Evolutionary conservation across 2,888 invertebrate species (phyloP), one percentile per base, ranked within the genome.

Genomic region (Thereva unica): DNA sequence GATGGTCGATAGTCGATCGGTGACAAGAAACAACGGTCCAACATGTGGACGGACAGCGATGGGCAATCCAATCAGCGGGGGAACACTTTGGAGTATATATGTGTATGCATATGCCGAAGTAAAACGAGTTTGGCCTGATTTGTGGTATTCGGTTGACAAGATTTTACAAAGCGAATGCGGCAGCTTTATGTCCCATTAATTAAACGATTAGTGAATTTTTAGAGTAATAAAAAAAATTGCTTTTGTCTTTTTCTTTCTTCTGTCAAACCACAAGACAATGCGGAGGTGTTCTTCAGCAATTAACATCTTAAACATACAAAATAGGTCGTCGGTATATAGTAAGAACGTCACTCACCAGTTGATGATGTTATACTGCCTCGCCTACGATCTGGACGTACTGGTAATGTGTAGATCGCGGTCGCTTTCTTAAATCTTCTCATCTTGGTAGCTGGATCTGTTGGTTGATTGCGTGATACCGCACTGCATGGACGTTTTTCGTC

Each of bases 401-500:
- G 80, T 8, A 80, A 69, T 0, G 80, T 78, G 66, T 80, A 80
- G 69, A 80, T 78, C 4, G 79, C 80, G 5, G 77, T 75, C 61
- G 76, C 75, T 67, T 78, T 75, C 12, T 74, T 71, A 69, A 79
- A 79, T 55, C 75, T 74, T 61, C 75, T 73, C 64, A 79, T 76
- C 49, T 72, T 72, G n/a, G 72, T 71, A 34, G 72, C 70, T 7
- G 68, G 38, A 45, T 67, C 50, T 38, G 34, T 40, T 61, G 49
- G 49, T 40, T 61, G 42, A 23, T 23, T 23, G 2, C 23, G 23
- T 35, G 63, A 23, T 35, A 57, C 50, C 10, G 40, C 68, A 56
- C 64, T 66, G n/a, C 41, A 57, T 35, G 56, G 49, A 37, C 49
- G 55, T 9, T 41, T 67, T 5, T 50, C 50, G 12, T 69, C 67